These are phyloP conservation scores for Scartelaos histophorus DNA, from an alignment of 2,113 vertebrate species.

Conservation along the genomic window DNA sequence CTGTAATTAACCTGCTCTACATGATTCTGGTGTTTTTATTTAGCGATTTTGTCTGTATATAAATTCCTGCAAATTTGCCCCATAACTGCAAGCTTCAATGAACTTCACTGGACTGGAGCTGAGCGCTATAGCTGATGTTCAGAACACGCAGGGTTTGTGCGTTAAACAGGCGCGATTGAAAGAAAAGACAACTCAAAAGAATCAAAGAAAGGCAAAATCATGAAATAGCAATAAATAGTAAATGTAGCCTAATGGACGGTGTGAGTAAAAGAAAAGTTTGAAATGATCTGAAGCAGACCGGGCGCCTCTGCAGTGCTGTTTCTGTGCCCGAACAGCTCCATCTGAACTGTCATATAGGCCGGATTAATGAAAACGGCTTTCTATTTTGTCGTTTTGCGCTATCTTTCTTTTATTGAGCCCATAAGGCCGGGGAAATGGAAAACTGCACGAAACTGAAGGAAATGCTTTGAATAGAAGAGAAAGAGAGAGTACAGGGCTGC, in stretches of 20 bases:
- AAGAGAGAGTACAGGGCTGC: slow-evolving; percentile 28
- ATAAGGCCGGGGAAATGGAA: slow-evolving; percentile 58
- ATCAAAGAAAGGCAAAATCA: too few relatives aligned
- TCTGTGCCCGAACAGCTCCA: slow-evolving; percentile 36
- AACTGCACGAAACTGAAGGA: slow-evolving; percentile 59
- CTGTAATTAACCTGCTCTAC: too few relatives aligned
- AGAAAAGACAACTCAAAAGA: too few relatives aligned
- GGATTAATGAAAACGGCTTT: slow-evolving; percentile 53
- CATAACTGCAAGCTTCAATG: too few relatives aligned
- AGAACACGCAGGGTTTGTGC: too few relatives aligned
- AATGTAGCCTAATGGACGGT: background rate
- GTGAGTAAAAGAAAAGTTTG: background rate
- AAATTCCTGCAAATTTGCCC: too few relatives aligned
- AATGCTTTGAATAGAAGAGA: slow-evolving; percentile 50
- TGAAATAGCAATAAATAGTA: too few relatives aligned
- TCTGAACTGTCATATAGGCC: slow-evolving; percentile 44
- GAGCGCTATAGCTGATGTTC: too few relatives aligned
- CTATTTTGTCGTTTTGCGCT: slow-evolving; percentile 45
- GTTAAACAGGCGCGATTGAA: too few relatives aligned
- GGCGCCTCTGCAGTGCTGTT: slow-evolving; percentile 21
- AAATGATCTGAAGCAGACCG: background rate
- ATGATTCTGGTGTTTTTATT: too few relatives aligned
- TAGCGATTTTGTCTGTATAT: too few relatives aligned
- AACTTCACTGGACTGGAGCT: too few relatives aligned
- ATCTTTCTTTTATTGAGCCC: slow-evolving; percentile 56